Evolutionary conservation across 2,797 vertebrate genomes (phyloP), one percentile per base, ranked within the genome.

Genomic region (Orestias chungarensis): DNA sequence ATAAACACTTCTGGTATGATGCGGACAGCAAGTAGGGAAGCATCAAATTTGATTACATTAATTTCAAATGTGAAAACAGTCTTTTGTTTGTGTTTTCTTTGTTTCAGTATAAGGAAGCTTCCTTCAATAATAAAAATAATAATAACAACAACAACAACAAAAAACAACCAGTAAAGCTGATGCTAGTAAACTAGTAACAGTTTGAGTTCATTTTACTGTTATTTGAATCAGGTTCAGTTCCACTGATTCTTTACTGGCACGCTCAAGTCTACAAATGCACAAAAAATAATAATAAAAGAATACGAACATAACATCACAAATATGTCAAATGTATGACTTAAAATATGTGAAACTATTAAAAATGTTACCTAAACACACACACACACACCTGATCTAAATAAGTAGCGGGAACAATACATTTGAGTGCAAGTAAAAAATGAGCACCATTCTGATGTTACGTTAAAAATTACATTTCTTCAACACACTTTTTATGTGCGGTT

Each of bases 1-100:
- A 85, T 89, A 85, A 93, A 87, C 79, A 76, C 79, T 76, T 44
- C 68, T 74, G 74, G 74, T 68, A 74, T n/a, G 68, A 79, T 79
- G 80, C 35, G 68, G 75, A 87, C 83, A 83, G 86, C 85, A 85
- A 79, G 88, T 29, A 23, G 44, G 42, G 18, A 54, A 69, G 70
- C 70, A 61, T 62, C 25, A 64, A 12, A 0, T 81, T 84, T 57
- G 11, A 31, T 72, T 29, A 10, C 33, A 74, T 55, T 71, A 54
- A 69, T 33, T 54, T 68, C 15, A 68, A 54, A 42, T 42, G 27
- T 66, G 49, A 25, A 74, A 59, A 17, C 0, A 33, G 59, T 66
- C 62, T 38, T 74, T 71, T 40, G 35, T 29, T 35, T 23, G n/a
- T 25, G n/a, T 25, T 42, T 61, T 40, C 23, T 42, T 23, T 25